Evolutionary conservation across 1,140 invertebrate genomes (phyloP).

Genomic region (Drosophila nasuta): DNA sequence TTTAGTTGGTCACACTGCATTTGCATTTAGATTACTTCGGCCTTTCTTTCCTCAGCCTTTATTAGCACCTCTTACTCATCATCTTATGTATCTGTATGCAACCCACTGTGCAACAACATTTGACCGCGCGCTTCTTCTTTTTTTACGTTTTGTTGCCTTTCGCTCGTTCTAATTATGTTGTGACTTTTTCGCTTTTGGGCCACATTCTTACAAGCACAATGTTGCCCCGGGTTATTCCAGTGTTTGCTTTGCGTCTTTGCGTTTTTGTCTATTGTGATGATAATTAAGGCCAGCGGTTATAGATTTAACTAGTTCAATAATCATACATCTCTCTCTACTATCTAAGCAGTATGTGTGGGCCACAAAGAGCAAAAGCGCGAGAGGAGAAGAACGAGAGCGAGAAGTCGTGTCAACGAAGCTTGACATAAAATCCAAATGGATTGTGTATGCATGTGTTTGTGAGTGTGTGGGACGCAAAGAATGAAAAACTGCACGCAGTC

Average conservation of each 20-base stretch:
- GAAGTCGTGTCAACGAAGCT: constrained; percentile 34
- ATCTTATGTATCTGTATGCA: constrained; percentile 16
- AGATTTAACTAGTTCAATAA: constrained; percentile 76
- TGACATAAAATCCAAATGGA: constrained; percentile 51
- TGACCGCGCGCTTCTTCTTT: constrained; percentile 32
- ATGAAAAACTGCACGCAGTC: constrained; percentile 45
- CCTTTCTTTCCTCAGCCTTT: neutral
- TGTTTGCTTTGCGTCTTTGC: constrained; percentile 4
- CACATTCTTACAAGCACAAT: constrained; percentile 40
- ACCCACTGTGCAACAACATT: constrained; percentile 67
- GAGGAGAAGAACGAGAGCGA: constrained; percentile 28
- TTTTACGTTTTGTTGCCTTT: constrained; percentile 49
- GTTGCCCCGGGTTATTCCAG: constrained; percentile 50
- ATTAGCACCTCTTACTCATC: constrained; percentile 33
- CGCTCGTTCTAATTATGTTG: constrained; percentile 72
- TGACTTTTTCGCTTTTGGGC: constrained; percentile 61
- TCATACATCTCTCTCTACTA: constrained; percentile 14
- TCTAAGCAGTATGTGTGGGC: constrained; percentile 11
- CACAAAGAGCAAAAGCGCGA: constrained; percentile 22
- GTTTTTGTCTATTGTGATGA: constrained; percentile 69
- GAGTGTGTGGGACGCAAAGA: constrained; percentile 32
- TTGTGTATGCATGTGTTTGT: constrained; percentile 9
- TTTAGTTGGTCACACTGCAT: constrained; percentile 56
- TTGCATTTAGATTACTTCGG: constrained; percentile 51
- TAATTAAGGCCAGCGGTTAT: constrained; percentile 77